Evolutionary conservation across 2,888 invertebrate genomes (phyloP).

Genomic region (Syrista parreyssii): DNA sequence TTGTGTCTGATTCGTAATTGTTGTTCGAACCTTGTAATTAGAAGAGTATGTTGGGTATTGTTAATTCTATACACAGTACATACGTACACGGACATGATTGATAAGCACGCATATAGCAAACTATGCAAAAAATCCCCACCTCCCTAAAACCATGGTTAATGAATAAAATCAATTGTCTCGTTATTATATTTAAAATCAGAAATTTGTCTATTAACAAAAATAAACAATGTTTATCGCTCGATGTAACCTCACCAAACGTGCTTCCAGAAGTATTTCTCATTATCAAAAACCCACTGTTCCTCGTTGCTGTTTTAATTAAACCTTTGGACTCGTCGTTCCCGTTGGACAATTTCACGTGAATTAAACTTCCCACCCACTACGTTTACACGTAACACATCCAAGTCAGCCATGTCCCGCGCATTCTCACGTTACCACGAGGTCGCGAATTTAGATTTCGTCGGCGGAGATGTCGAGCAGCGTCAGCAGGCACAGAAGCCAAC

Average conservation of each 20-base stretch:
- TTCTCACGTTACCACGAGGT: not conserved
- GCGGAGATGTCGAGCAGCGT: too few species aligned
- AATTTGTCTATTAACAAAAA: not conserved
- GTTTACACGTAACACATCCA: not conserved
- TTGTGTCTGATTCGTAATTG: not conserved
- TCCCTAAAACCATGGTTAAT: not conserved
- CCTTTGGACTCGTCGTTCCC: not conserved
- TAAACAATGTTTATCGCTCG: not conserved
- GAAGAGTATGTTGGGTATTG: not conserved
- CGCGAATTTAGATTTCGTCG: not conserved
- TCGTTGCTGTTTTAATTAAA: not conserved
- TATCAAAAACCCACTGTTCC: not conserved
- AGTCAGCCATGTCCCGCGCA: not conserved
- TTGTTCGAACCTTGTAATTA: not conserved
- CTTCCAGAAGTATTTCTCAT: not conserved
- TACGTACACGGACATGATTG: not conserved
- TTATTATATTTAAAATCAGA: not conserved
- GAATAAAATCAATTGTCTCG: not conserved
- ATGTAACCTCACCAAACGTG: not conserved
- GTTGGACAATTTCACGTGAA: not conserved
- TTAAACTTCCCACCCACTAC: not conserved
- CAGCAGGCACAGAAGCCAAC: too few species aligned
- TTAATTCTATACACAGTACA: not conserved
- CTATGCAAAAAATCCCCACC: not conserved
- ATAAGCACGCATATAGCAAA: not conserved